Evolutionary conservation across 53 echinoderm and acorn worm genomes (phyloP), one percentile per base, ranked within the genome.

Genomic region (Zoroaster sp.): DNA sequence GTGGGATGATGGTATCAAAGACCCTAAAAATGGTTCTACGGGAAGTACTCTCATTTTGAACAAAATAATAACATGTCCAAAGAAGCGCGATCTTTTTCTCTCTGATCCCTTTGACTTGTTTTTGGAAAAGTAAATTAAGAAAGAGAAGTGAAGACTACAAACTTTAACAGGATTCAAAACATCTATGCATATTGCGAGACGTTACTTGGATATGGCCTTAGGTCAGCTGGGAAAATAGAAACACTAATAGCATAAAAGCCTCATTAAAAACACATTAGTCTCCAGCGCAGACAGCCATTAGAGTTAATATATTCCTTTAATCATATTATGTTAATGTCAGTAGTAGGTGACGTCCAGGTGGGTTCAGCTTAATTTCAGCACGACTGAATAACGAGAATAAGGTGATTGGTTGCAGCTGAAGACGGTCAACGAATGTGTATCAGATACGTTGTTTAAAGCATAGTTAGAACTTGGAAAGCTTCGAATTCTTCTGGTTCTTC

Each of bases 341-440:
- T 37, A 10, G 72, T 70, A 37, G n/a, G 35, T 79, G 31, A 79
- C 34, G 55, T 79, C 79, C 79, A 79, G 79, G 46, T 46, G 51
- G 52, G 63, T 13, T 11, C 15, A 4, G 36, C 15, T 72, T 72
- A 14, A 75, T 40, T 40, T 25, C n/a, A n/a, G n/a, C n/a, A n/a
- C n/a, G n/a, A n/a, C n/a, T 23, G 13, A 18, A 42, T 7, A 75
- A 13, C 15, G 1, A 7, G 41, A 8, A 21, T 59, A 28, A 8
- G 59, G 25, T 55, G 59, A 25, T 23, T 1, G 25, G 20, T 55
- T 55, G 59, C 23, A 55, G 20, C 21, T 10, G 7, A 20, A 53
- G 54, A 55, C 59, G 59, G 63, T 59, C 63, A 59, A 59, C 63
- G 63, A 59, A 59, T n/a, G n/a, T n/a, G n/a, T n/a, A n/a, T n/a